Base-by-base conservation (phyloP, 2,888 invertebrate genomes). In the Barypeithes pellucidus region DNA sequence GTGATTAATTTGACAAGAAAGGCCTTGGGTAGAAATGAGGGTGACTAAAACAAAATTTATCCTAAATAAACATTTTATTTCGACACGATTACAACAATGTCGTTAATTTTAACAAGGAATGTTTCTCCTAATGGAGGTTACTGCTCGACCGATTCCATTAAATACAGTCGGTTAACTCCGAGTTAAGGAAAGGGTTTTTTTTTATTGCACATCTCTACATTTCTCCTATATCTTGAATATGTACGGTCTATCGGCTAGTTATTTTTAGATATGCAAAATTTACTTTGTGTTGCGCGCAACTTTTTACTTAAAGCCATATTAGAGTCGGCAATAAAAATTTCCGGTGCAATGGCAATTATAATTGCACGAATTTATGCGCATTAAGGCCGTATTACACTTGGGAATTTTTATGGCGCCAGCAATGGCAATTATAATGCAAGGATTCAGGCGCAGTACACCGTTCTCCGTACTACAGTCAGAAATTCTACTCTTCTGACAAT, bases 31-130 rank as follows among this genome's bases (percentile, higher is more conserved):
- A 14, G 5, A 43, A n/a, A 43, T 43, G 9, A 11, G 8, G 9
- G 8, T 47, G 22, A 20, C 11, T 50, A 22, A 52, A 29, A n/a
- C n/a, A 24, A 14, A 29, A 18, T 18, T 16, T 18, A n/a, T 57
- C 18, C 54, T 33, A 57, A 57, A 9, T 63, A 59, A 59, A 59
- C 22, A 59, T 43, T 59, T 59, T 67, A 67, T 67, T 67, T 29
- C 14, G 45, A 45, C 45, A 67, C 45, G 45, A 57, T 59, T 45
- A 67, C 33, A 67, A 22, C 67, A 45, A 45, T 47, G 67, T 67
- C 59, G 59, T 59, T 59, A 52, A 36, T 59, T 20, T 36, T 24
- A 50, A n/a, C 20, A 29, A 29, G 2, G 7, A 29, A 29, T 29
- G 7, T 29, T 29, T 29, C 9, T 5, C 29, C 7, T 2, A 29